These are phyloP conservation scores for Colletes latitarsis DNA, from an alignment of 1,140 invertebrate genomes.

Conservation along the genomic window DNA sequence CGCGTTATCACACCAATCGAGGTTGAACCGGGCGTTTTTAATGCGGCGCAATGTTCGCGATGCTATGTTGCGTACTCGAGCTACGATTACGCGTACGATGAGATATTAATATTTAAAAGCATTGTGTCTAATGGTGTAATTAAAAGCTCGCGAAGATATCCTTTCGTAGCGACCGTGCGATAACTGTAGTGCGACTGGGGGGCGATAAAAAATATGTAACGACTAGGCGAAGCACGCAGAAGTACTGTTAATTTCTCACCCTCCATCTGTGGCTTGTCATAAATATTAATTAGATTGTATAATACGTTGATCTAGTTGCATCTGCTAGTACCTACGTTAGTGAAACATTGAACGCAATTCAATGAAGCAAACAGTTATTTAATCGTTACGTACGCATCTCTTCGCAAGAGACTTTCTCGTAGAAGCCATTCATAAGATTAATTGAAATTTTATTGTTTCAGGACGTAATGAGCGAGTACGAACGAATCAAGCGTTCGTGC, in stretches of 20 bases:
- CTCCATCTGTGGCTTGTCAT: slow-evolving; percentile 21
- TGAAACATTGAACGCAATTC: slow-evolving; percentile 4
- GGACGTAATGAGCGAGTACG: slow-evolving; percentile 88
- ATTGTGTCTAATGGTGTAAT: neutral
- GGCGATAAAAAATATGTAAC: slow-evolving; percentile 23
- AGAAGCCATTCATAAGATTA: neutral
- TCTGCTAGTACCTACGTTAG: neutral
- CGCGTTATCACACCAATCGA: slow-evolving; percentile 60
- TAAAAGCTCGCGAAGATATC: neutral
- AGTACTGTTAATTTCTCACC: slow-evolving; percentile 54
- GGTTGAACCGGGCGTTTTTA: slow-evolving; percentile 56
- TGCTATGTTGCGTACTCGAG: slow-evolving; percentile 23
- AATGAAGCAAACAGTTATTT: neutral
- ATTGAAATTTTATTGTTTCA: slow-evolving; percentile 58
- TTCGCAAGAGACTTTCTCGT: neutral
- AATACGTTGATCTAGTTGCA: slow-evolving; percentile 47
- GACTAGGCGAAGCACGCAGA: slow-evolving; percentile 23
- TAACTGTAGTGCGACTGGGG: neutral
- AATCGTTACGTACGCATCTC: neutral
- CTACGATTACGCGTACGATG: neutral
- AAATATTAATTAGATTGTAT: slow-evolving; percentile 51
- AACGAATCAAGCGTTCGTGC: slow-evolving; percentile 90
- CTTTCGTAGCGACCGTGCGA: neutral
- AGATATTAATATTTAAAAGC: slow-evolving; percentile 19
- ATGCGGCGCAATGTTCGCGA: slow-evolving; percentile 33